These are phyloP conservation scores for Scrobipalpa costella DNA, from an alignment of 2,888 invertebrate species.

Conservation along the genomic window DNA sequence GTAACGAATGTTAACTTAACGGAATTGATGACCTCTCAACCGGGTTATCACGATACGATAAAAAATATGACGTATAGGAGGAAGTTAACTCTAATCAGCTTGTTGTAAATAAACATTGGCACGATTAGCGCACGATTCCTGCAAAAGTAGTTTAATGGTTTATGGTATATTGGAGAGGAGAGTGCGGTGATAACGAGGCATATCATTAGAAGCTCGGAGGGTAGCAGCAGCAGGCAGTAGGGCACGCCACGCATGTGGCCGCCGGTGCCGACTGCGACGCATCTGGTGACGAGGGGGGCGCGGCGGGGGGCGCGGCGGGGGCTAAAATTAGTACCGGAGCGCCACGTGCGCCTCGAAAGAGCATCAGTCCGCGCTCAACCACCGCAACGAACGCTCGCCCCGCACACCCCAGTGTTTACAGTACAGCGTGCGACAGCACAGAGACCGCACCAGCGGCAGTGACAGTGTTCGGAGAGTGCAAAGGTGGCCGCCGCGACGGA, in stretches of 20 bases:
- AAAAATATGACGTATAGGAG: not conserved
- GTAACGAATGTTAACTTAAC: not conserved
- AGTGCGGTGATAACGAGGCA: slow-evolving; percentile 70
- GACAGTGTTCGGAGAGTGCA: slow-evolving; percentile 68
- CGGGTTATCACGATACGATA: not conserved
- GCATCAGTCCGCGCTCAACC: slow-evolving; percentile 74
- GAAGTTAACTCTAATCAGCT: slow-evolving; percentile 7
- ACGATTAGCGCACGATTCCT: slow-evolving; percentile 4
- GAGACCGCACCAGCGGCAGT: slow-evolving; percentile 59
- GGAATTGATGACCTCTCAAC: not conserved
- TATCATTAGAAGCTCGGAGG: slow-evolving; percentile 69
- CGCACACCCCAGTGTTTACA: slow-evolving; percentile 55
- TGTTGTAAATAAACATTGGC: slow-evolving; percentile 1
- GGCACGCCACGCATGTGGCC: slow-evolving; percentile 71
- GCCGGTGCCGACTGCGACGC: slow-evolving; percentile 55
- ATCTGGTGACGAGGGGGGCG: slow-evolving; percentile 77
- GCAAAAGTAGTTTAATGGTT: slow-evolving; percentile 20
- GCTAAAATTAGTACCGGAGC: slow-evolving; percentile 81
- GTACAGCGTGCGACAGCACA: slow-evolving; percentile 49
- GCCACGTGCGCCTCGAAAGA: slow-evolving; percentile 73
- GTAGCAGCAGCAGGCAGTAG: slow-evolving; percentile 67
- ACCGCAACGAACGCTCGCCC: slow-evolving; percentile 60
- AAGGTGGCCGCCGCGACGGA: slow-evolving; percentile 76
- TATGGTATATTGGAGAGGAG: slow-evolving; percentile 17
- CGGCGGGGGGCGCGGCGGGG: slow-evolving; percentile 80